Conservation (phyloP, 2,888 invertebrate species). For the Caenorhabditis virilis region DNA sequence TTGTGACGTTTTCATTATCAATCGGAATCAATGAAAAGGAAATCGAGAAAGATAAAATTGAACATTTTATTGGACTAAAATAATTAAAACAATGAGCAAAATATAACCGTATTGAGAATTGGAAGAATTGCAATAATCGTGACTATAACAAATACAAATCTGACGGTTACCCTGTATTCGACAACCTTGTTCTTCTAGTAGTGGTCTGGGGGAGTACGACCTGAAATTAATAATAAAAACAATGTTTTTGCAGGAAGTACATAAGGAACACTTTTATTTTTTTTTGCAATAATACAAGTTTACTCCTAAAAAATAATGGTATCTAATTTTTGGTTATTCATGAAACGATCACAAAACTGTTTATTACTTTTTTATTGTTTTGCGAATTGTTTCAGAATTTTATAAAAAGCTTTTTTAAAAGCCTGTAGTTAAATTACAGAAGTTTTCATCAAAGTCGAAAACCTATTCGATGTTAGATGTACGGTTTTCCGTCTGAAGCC, state of each 20-base stretch:
- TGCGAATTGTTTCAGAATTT: not conserved
- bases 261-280: not conserved
- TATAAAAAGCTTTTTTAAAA: not conserved
- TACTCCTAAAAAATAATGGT: not conserved
- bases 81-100: conserved; percentile 4
- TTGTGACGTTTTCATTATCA: too few relatives aligned
- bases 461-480: too few relatives aligned
- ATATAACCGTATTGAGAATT: not conserved
- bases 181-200: conserved; percentile 40
- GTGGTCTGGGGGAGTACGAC: conserved; percentile 23
- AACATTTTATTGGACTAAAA: too few relatives aligned
- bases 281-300: not conserved
- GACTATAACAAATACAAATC: conserved; percentile 39
- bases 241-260: not conserved
- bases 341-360: not conserved
- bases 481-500: too few relatives aligned
- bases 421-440: too few relatives aligned
- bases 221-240: conserved; percentile 18
- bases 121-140: conserved; percentile 29
- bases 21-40: too few relatives aligned
- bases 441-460: too few relatives aligned
- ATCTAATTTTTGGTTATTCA: too few relatives aligned
- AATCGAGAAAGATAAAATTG: too few relatives aligned
- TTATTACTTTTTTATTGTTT: not conserved
- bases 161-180: conserved; percentile 33